A percentile compares a stretch with the other conserved stretches of the same genome.
Conservation (phyloP, 2,888 invertebrate genomes). For the Hemaris fuciformis region DNA sequence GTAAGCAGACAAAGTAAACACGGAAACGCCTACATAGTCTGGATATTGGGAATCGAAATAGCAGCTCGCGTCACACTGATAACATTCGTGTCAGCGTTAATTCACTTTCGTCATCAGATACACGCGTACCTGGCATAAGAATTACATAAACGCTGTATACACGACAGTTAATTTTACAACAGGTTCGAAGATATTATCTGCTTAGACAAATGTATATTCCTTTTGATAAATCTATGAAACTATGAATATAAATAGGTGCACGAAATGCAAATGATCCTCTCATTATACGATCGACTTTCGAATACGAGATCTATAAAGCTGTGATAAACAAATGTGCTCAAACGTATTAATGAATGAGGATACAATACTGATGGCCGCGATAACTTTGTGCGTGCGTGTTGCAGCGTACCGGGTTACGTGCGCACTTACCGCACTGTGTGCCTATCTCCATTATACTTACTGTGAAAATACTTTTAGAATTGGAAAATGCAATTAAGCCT, state of each 20-base stretch:
- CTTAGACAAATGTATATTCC: slow-evolving; percentile 21
- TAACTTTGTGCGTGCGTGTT: slow-evolving; percentile 3
- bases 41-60: slow-evolving; percentile 13
- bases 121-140: background rate
- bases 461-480: too few species aligned
- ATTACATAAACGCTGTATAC: slow-evolving; percentile 10
- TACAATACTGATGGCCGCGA: slow-evolving; percentile 16
- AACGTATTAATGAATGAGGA: slow-evolving; percentile 22
- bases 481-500: too few species aligned
- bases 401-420: background rate
- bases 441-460: too few species aligned
- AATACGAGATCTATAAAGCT: slow-evolving; percentile 58
- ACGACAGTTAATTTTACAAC: slow-evolving; percentile 30
- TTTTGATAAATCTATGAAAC: slow-evolving; percentile 50
- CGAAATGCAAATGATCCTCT: slow-evolving; percentile 43
- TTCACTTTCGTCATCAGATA: slow-evolving; percentile 2
- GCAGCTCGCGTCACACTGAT: slow-evolving; percentile 13
- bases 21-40: slow-evolving; percentile 10
- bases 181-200: slow-evolving; percentile 49
- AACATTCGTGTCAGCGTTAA: slow-evolving; percentile 3
- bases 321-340: slow-evolving; percentile 59
- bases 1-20: slow-evolving; percentile 13
- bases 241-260: slow-evolving; percentile 40
- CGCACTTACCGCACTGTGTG: background rate
- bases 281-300: slow-evolving; percentile 37